Conservation (phyloP, 1,140 invertebrate genomes). For the Panulirus ornatus region DNA sequence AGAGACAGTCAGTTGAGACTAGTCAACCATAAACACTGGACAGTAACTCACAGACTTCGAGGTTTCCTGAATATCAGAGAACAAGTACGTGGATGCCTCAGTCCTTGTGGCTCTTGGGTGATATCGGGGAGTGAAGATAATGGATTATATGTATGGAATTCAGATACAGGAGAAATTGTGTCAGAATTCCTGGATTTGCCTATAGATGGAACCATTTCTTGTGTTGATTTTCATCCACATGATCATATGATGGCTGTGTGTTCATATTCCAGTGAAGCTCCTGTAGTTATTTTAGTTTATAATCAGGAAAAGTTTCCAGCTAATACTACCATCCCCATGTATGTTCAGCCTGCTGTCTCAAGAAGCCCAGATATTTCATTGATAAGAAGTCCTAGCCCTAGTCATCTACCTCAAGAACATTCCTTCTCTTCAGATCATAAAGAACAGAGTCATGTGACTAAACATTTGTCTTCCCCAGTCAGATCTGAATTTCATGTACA, state of each 20-base stretch:
- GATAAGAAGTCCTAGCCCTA: conserved; percentile 22
- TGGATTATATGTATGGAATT: conserved; percentile 58
- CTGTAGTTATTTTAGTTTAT: conserved; percentile 57
- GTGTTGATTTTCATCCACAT: conserved; percentile 62
- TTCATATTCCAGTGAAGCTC: conserved; percentile 49
- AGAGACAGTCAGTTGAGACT: conserved; percentile 61
- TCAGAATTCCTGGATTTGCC: conserved; percentile 36
- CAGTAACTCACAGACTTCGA: conserved; percentile 57
- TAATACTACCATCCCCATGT: conserved; percentile 17
- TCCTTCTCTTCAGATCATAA: background rate
- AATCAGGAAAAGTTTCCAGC: background rate
- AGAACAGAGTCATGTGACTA: background rate
- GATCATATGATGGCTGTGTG: conserved; percentile 56
- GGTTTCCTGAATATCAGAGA: conserved; percentile 53
- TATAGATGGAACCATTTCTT: conserved; percentile 55
- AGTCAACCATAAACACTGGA: conserved; percentile 54
- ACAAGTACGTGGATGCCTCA: conserved; percentile 62
- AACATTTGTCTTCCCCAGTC: background rate
- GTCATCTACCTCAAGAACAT: background rate
- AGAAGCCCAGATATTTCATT: background rate
- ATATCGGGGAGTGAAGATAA: conserved; percentile 62
- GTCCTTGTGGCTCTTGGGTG: conserved; percentile 62
- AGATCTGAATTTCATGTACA: background rate
- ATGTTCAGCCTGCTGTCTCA: conserved; percentile 31
- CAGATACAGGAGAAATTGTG: conserved; percentile 56